These are phyloP conservation scores for Drosophila subquinaria DNA, from an alignment of 2,888 invertebrate genomes.

Conservation along the genomic window DNA sequence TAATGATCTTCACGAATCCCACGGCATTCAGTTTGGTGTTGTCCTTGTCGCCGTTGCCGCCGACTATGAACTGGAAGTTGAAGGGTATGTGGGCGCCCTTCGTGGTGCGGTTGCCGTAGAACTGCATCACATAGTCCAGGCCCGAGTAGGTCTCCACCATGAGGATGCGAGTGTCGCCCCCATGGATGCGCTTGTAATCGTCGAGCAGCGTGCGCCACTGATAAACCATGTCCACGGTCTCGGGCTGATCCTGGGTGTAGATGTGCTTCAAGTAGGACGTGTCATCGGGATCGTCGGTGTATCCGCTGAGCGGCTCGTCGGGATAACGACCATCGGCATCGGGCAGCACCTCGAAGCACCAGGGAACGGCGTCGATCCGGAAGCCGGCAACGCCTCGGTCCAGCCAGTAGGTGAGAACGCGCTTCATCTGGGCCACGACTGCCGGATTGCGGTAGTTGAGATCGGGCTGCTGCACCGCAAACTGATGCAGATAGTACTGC, in stretches of 20 bases:
- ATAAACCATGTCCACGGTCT: slow-evolving; percentile 89
- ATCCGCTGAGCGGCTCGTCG: slow-evolving; percentile 87
- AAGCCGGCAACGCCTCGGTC: slow-evolving; percentile 94
- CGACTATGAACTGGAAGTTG: slow-evolving; percentile 88
- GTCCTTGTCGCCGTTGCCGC: slow-evolving; percentile 86
- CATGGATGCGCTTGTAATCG: slow-evolving; percentile 86
- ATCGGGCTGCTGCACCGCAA: slow-evolving; percentile 90
- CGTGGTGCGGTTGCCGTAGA: slow-evolving; percentile 87
- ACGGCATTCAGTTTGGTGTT: slow-evolving; percentile 82
- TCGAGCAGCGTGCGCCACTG: slow-evolving; percentile 89
- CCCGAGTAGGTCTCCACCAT: slow-evolving; percentile 88
- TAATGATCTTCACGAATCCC: slow-evolving; percentile 86
- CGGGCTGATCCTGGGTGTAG: slow-evolving; percentile 88
- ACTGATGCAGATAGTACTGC: slow-evolving; percentile 92
- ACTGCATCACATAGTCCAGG: slow-evolving; percentile 86
- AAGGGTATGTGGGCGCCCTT: slow-evolving; percentile 88
- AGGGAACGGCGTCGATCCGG: slow-evolving; percentile 90
- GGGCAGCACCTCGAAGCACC: slow-evolving; percentile 85
- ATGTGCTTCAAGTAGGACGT: slow-evolving; percentile 88
- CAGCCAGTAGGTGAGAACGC: slow-evolving; percentile 92
- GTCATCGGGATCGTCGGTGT: slow-evolving; percentile 85
- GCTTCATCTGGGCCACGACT: slow-evolving; percentile 87
- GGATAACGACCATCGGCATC: slow-evolving; percentile 87
- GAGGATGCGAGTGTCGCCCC: slow-evolving; percentile 86
- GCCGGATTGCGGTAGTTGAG: slow-evolving; percentile 90